Evolutionary conservation across 2,797 vertebrate species (phyloP).

Genomic region (Sebastolobus alascanus): DNA sequence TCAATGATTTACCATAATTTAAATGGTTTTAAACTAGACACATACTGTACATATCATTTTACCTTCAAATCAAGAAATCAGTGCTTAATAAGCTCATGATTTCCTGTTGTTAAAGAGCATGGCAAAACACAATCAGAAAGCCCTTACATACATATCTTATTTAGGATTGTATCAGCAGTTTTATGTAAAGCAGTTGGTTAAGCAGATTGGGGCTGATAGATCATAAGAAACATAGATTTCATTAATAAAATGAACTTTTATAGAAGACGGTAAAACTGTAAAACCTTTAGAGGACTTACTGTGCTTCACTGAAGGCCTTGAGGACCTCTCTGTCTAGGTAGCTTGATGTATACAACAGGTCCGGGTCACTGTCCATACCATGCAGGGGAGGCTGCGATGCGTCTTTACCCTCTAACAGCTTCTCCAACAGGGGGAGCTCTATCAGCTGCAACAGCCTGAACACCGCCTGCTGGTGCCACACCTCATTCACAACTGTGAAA

Average conservation of each 20-base stretch:
- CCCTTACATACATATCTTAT: neutral
- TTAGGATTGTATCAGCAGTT: neutral
- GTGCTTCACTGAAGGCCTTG: constrained; percentile 96
- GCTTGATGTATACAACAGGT: constrained; percentile 88
- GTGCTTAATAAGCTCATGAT: no score
- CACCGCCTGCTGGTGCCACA: constrained; percentile 96
- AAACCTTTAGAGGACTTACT: constrained; percentile 84
- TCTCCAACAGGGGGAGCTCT: constrained; percentile 94
- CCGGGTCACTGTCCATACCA: constrained; percentile 84
- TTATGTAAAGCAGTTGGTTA: constrained; percentile 1
- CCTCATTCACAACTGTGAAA: constrained; percentile 90
- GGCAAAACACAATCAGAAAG: neutral
- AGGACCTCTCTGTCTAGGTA: constrained; percentile 96
- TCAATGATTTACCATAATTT: neutral
- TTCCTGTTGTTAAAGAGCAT: neutral
- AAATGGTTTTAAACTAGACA: neutral
- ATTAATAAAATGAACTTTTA: neutral
- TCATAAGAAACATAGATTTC: neutral
- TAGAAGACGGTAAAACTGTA: neutral
- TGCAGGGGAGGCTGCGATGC: constrained; percentile 71
- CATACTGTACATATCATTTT: neutral
- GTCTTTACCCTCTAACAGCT: constrained; percentile 87
- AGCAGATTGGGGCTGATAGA: neutral
- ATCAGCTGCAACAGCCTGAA: constrained; percentile 93
- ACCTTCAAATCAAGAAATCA: neutral